Evolutionary conservation across 2,888 invertebrate species (phyloP), one percentile per base, ranked within the genome.

Genomic region (Sepioteuthis lessoniana): DNA sequence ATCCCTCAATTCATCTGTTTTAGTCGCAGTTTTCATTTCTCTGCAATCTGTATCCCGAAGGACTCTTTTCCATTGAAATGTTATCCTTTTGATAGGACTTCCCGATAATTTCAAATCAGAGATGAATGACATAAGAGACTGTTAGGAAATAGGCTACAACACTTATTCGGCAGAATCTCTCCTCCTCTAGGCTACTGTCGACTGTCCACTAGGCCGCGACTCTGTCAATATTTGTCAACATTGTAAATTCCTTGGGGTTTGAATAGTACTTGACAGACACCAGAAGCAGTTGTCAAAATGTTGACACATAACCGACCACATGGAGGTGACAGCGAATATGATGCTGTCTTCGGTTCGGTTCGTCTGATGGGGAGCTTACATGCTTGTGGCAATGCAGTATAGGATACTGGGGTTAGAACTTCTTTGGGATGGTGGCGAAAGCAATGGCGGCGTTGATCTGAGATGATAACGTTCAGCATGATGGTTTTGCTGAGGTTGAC

Each of bases 201-300:
- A 76, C 76, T 76, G n/a, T 76, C n/a, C 76, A 76, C 76, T 8
- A 76, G 76, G 76, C n/a, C n/a, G 76, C n/a, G 21, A 35, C 76
- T 76, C 76, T 76, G 76, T 76, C 76, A 76, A 76, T 76, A 76
- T 76, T 76, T 76, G 76, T 76, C 76, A 76, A 76, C 76, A 76
- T 76, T n/a, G n/a, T 35, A 76, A 76, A 76, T n/a, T 76, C 76
- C 35, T 76, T 76, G n/a, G 76, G 76, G 76, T n/a, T n/a, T n/a
- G 76, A 76, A 76, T 76, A n/a, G 35, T 10, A 76, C 76, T 76
- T 76, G n/a, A 76, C n/a, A 76, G 76, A 76, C 76, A 76, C 76
- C 76, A 76, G n/a, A 76, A 76, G 76, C 76, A 76, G 35, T 76
- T 76, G 76, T 76, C n/a, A 76, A 35, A 76, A 76, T 7, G n/a